Percentiles rank a stretch among this genome's conserved stretches.
Conservation (phyloP, 2,113 vertebrate genomes). For the Scytalopus superciliaris region DNA sequence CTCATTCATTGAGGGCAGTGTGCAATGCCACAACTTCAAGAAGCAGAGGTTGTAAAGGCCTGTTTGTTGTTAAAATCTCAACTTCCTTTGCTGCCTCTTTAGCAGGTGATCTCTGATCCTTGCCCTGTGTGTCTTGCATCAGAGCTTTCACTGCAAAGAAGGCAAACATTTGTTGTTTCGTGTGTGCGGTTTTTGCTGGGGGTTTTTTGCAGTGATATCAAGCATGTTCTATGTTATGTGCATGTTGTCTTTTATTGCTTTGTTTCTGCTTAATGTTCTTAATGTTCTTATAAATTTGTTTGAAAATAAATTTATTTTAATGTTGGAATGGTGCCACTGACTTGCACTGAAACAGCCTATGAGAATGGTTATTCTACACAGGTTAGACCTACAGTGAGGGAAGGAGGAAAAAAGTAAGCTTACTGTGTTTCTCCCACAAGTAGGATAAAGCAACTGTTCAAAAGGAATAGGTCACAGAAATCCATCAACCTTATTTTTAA, state of each 20-base stretch:
- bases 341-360: neutral
- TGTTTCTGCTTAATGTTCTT: neutral
- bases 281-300: neutral
- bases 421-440: neutral
- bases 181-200: neutral
- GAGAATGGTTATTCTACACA: neutral
- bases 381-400: neutral
- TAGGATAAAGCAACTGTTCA: neutral
- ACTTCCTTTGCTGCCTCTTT: neutral
- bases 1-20: neutral
- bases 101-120: neutral
- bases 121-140: neutral
- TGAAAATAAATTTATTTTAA: slow-evolving; percentile 57
- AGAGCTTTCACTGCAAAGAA: neutral
- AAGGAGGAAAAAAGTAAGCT: neutral
- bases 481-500: neutral
- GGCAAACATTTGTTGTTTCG: neutral
- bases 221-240: neutral
- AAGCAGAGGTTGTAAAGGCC: neutral
- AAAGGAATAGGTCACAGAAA: neutral
- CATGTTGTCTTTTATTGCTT: neutral
- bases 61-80: neutral
- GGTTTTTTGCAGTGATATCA: neutral
- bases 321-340: neutral
- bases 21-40: slow-evolving; percentile 3